These are phyloP conservation scores for Sinocyclocheilus maitianheensis DNA, from an alignment of 2,113 vertebrate genomes.

Conservation along the genomic window DNA sequence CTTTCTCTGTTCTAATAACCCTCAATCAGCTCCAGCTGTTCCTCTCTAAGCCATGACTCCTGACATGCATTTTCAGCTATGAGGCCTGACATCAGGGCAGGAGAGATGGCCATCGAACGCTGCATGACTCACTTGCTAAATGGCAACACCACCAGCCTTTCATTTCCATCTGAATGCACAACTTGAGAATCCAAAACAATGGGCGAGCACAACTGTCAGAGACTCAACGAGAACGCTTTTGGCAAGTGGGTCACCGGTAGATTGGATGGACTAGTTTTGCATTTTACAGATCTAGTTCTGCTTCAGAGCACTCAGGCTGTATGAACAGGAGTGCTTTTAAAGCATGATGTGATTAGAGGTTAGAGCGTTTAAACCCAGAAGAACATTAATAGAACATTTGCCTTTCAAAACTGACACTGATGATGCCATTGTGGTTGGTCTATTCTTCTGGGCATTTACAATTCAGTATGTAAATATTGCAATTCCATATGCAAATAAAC, in stretches of 20 bases:
- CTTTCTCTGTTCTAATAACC: not conserved
- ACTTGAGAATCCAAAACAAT: conserved; percentile 17
- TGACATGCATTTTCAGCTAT: not conserved
- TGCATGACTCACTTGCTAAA: conserved; percentile 8
- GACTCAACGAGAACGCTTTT: not conserved
- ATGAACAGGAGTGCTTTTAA: not conserved
- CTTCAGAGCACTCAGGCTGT: not conserved
- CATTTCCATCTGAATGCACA: conserved; percentile 34
- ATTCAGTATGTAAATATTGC: not conserved
- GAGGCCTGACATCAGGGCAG: not conserved
- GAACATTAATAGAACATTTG: not conserved
- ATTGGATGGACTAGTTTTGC: not conserved
- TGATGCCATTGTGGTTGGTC: not conserved
- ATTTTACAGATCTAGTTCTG: not conserved
- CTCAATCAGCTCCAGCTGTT: not conserved
- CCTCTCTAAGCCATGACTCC: not conserved
- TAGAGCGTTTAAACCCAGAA: not conserved
- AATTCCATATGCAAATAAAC: not conserved
- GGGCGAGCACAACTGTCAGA: not conserved
- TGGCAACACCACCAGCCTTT: not conserved
- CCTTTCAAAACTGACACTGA: not conserved
- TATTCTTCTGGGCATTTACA: not conserved
- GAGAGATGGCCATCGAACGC: not conserved
- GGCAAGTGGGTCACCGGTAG: not conserved
- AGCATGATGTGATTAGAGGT: not conserved